Evolutionary conservation across 2,797 vertebrate genomes (phyloP).

Genomic region (Tokudaia muenninki): DNA sequence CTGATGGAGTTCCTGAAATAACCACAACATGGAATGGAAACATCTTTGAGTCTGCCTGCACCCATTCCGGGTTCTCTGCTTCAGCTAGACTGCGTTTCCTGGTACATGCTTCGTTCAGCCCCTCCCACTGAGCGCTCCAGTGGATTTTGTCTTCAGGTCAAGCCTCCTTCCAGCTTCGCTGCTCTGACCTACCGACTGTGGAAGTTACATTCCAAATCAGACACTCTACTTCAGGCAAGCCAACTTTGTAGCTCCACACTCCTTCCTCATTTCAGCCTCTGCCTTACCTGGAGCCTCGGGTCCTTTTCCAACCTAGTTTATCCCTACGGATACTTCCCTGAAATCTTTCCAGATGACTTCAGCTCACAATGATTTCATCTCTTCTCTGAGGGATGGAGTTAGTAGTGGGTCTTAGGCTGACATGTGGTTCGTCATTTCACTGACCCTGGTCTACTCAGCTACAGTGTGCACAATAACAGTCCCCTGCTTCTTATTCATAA

Average conservation of each 20-base stretch:
- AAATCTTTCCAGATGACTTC: conserved; percentile 16
- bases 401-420: background rate
- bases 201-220: background rate
- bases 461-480: background rate
- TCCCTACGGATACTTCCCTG: conserved; percentile 14
- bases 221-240: background rate
- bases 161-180: fast-evolving
- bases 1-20: background rate
- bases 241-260: background rate
- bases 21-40: background rate
- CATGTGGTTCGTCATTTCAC: background rate
- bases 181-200: background rate
- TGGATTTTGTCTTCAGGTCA: background rate
- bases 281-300: background rate
- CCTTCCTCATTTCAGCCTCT: background rate
- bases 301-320: background rate
- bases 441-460: background rate
- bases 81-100: background rate
- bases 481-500: background rate
- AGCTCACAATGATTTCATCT: background rate
- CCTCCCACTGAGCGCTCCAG: background rate
- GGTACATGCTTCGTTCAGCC: background rate
- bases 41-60: background rate
- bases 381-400: background rate
- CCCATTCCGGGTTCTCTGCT: background rate